phyloP scores from a whole-genome alignment of 2,797 vertebrate genomes.

The Eptatretus atami region DNA sequence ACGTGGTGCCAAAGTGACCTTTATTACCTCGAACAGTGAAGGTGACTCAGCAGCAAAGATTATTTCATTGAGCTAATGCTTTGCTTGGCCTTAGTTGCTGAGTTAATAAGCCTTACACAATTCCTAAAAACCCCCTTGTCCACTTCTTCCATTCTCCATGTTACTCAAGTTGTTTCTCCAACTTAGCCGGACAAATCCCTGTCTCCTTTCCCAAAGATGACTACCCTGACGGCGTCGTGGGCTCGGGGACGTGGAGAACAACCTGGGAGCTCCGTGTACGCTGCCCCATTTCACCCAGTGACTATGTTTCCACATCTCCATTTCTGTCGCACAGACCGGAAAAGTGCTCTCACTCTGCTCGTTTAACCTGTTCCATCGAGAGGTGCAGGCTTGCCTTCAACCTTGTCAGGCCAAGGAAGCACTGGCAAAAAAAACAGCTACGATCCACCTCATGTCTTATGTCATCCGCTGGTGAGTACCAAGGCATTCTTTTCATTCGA shows the following conservation, averaged over 20 bases:
- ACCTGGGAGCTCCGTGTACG: conserved; percentile 66
- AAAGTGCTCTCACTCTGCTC: conserved; percentile 76
- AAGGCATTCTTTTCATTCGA: no score
- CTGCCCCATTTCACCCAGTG: conserved; percentile 47
- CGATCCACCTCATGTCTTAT: conserved; percentile 87
- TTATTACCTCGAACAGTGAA: no score
- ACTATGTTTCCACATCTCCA: conserved; percentile 89
- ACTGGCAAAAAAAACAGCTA: conserved; percentile 93
- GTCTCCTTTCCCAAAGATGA: conserved; percentile 28
- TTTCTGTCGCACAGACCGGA: conserved; percentile 81
- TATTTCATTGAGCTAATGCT: background rate
- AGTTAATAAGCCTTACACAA: no score
- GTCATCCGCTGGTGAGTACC: conserved; percentile 77
- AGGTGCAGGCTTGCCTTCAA: conserved; percentile 85
- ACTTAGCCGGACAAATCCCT: background rate
- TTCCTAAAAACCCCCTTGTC: no score
- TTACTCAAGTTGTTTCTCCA: background rate
- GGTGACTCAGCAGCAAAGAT: conserved; percentile 1
- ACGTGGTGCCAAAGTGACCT: no score
- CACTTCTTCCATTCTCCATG: background rate
- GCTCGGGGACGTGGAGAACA: conserved; percentile 82
- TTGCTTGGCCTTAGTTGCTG: no score
- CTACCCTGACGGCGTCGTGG: conserved; percentile 66
- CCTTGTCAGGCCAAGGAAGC: conserved; percentile 83
- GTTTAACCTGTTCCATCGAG: conserved; percentile 92